Evolutionary conservation across 2,888 invertebrate genomes (phyloP).

Genomic region (Tetragonula carbonaria): DNA sequence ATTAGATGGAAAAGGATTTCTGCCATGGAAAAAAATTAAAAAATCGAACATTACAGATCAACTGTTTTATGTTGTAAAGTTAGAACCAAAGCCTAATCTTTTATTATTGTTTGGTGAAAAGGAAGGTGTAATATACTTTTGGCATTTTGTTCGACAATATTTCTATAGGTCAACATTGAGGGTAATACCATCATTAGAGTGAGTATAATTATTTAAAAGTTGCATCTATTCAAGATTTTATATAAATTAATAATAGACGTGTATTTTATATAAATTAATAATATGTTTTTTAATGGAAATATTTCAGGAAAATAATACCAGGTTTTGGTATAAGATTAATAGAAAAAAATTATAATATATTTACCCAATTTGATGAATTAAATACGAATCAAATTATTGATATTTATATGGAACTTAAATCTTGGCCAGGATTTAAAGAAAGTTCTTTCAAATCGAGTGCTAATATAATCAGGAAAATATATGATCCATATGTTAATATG

Average conservation of each 20-base stretch:
- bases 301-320: constrained; percentile 88
- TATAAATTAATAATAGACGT: not conserved
- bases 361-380: constrained; percentile 90
- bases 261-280: not conserved
- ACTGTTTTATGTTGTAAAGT: constrained; percentile 87
- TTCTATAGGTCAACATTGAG: constrained; percentile 86
- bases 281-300: constrained; percentile 14
- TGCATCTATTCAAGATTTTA: not conserved
- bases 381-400: constrained; percentile 87
- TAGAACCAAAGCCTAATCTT: constrained; percentile 87
- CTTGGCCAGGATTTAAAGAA: constrained; percentile 65
- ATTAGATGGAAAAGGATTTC: constrained; percentile 85
- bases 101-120: constrained; percentile 70
- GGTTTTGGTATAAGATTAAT: constrained; percentile 89
- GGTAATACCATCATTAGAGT: constrained; percentile 91
- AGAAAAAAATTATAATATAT: constrained; percentile 87
- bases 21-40: constrained; percentile 87
- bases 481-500: not conserved
- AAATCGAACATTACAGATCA: constrained; percentile 28
- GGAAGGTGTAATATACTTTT: constrained; percentile 87
- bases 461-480: not conserved
- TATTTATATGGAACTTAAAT: constrained; percentile 86
- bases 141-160: constrained; percentile 89
- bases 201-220: constrained; percentile 80
- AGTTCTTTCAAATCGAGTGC: constrained; percentile 7